Evolutionary conservation across 2,888 invertebrate species (phyloP), one percentile per base, ranked within the genome.

Genomic region (Troglohyphantes excavatus): DNA sequence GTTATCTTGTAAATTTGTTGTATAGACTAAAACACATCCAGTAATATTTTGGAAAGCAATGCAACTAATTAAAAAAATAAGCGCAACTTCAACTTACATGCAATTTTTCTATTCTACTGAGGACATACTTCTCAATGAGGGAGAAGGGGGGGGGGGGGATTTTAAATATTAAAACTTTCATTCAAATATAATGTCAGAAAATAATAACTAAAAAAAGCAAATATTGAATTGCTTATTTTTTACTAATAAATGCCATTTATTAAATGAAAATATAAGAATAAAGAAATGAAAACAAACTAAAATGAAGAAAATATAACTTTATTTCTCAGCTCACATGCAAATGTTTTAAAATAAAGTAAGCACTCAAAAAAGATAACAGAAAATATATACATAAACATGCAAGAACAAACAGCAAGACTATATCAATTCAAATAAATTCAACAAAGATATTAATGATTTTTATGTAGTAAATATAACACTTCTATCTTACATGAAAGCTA

Each of bases 281-380:
- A 76, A 33, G 19, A 76, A 72, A 76, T 67, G 33, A 68, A 85
- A 78, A 61, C 11, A 83, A 86, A 86, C 86, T 43, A 59, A 86
- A 86, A 53, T 53, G 27, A 75, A 21, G n/a, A 26, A 43, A 83
- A 83, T 46, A 46, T 63, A 73, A 83, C 46, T 83, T 83, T 83
- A 83, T 83, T 73, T 67, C 39, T 65, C 65, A 53, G 39, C 65
- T 68, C 17, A 65, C 83, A 83, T 83, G 83, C 83, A 83, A 61
- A 59, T 46, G 19, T 26, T 43, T 72, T 29, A 72, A 78, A 83
- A 73, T 65, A 83, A 73, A 17, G 68, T 29, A 81, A 81, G 79
- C 73, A 83, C 29, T 19, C 29, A 23, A 17, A 68, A 63, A 75
- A 39, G 63, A 63, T 65, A 73, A 83, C 73, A 46, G 33, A 46